phyloP scores from a whole-genome alignment of 2,797 vertebrate genomes.

The Euthynnus affinis region DNA sequence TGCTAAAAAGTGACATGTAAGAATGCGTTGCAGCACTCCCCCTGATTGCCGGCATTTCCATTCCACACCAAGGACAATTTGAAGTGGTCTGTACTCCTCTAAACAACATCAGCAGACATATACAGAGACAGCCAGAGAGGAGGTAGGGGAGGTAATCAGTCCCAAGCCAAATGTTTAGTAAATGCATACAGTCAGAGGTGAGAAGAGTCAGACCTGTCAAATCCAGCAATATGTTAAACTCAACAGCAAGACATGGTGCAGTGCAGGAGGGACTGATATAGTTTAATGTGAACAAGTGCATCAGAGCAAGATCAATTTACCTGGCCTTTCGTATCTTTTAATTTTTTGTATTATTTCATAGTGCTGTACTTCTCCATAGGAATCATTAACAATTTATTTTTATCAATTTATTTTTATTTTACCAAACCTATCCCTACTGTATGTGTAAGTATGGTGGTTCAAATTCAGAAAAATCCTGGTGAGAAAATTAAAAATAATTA shows the following conservation, averaged over 20 bases:
- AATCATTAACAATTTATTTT: conserved; percentile 15
- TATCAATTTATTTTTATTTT: conserved; percentile 6
- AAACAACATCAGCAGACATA: conserved; percentile 77
- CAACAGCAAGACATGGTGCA: conserved; percentile 7
- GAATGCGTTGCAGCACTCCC: conserved; percentile 75
- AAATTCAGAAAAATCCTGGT: neutral
- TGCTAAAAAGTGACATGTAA: conserved; percentile 81
- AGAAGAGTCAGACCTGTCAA: conserved; percentile 55
- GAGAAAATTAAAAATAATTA: neutral
- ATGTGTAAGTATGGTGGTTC: neutral
- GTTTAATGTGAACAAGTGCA: conserved; percentile 12
- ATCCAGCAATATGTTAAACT: conserved; percentile 30
- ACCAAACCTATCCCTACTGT: neutral
- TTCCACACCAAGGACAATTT: conserved; percentile 74
- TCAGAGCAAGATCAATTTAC: neutral
- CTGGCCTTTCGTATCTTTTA: neutral
- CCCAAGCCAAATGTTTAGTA: conserved; percentile 77
- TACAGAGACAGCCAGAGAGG: conserved; percentile 66
- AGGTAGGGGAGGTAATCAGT: conserved; percentile 76
- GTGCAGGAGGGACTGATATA: conserved; percentile 15
- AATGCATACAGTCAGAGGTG: conserved; percentile 75
- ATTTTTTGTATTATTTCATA: conserved; percentile 10
- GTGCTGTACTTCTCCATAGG: no score
- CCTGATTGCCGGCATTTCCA: conserved; percentile 64
- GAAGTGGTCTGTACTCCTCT: conserved; percentile 69